phyloP scores from a whole-genome alignment of 2,888 invertebrate genomes.

The Cephus rjabovi region DNA sequence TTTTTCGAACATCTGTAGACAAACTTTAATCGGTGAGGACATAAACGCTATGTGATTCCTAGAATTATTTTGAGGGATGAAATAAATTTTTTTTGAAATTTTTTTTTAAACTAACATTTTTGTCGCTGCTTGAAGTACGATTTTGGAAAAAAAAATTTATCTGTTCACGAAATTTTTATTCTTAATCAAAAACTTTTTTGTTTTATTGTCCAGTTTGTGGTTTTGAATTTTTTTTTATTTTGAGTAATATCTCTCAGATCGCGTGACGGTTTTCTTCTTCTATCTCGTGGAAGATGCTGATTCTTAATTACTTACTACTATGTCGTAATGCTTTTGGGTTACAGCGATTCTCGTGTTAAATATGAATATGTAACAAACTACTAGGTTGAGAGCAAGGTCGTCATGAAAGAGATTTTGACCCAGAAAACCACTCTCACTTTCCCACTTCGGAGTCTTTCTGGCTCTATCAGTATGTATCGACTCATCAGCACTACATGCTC shows the following conservation, averaged over 20 bases:
- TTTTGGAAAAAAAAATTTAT: background rate
- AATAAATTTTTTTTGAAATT: background rate
- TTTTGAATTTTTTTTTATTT: background rate
- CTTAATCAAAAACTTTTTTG: background rate
- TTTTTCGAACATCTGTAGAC: background rate
- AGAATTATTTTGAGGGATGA: background rate
- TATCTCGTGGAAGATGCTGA: background rate
- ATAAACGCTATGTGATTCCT: background rate
- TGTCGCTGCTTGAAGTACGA: background rate
- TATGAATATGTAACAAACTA: background rate
- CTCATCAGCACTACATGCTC: conserved; percentile 21
- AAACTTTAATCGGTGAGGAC: background rate
- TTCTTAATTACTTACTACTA: background rate
- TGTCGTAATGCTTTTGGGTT: background rate
- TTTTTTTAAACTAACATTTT: background rate
- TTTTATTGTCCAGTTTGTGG: background rate
- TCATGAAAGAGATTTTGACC: conserved; percentile 8
- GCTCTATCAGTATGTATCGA: conserved; percentile 30
- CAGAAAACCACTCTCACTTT: conserved; percentile 43
- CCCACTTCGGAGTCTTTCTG: conserved; percentile 37
- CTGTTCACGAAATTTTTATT: too few relatives aligned
- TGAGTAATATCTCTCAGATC: background rate
- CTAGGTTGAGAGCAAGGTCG: conserved; percentile 2
- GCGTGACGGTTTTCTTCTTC: background rate
- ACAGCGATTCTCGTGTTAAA: background rate